These are phyloP conservation scores for Piscicola geometra DNA, from an alignment of 2,888 invertebrate genomes.

Conservation along the genomic window DNA sequence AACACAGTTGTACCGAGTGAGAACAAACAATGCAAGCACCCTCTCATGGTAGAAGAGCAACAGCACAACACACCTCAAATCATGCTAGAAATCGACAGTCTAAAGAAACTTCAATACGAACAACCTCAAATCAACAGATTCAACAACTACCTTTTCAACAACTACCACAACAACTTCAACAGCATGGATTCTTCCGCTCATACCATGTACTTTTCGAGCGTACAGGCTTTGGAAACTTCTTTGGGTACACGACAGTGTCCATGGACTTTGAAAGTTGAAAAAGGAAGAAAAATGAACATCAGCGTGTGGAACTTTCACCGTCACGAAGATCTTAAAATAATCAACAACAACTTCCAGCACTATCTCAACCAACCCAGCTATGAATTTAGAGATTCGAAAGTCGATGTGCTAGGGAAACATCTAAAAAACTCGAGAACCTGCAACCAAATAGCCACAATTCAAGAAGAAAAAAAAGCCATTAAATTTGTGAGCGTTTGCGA, in stretches of 20 bases:
- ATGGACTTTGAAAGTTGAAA: neutral
- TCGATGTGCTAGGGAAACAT: neutral
- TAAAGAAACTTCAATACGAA: neutral
- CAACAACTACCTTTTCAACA: neutral
- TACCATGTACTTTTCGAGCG: neutral
- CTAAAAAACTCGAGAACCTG: constrained; percentile 29
- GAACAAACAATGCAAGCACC: neutral
- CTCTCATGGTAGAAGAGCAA: neutral
- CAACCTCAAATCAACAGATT: neutral
- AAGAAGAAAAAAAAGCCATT: constrained; percentile 20
- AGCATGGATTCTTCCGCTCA: neutral
- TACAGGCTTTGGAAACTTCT: neutral
- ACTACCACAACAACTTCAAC: neutral
- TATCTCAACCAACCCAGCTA: neutral
- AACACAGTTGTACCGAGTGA: neutral
- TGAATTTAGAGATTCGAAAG: neutral
- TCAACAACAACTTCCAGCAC: neutral
- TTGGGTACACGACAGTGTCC: neutral
- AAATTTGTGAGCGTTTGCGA: constrained; percentile 36
- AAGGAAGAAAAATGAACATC: neutral
- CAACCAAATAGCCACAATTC: constrained; percentile 35
- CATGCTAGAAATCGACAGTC: neutral
- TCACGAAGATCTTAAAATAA: constrained; percentile 5
- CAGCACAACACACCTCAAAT: neutral
- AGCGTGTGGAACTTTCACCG: neutral